Base-by-base conservation (phyloP, 2,888 invertebrate species). In the Eudemis profundana region DNA sequence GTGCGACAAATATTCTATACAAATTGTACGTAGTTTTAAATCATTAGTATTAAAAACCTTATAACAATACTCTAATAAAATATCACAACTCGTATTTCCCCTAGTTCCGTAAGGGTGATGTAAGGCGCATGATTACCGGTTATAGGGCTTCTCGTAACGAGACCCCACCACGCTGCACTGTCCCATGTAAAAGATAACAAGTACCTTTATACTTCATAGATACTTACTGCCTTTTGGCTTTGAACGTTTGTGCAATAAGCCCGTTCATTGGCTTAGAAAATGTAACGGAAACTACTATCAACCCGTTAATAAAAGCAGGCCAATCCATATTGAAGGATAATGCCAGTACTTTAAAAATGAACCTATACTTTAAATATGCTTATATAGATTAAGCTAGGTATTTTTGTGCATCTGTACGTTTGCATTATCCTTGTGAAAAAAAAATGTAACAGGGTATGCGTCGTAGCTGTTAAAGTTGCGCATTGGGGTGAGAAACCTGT, bases 71-170 rank as follows among this genome's bases (percentile, higher is more conserved):
- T 15, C 15, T 21, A 49, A 14, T 60, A 59, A 33, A 19, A 36
- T 15, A 38, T 23, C n/a, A 21, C 7, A 33, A 21, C 10, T 15
- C 15, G 23, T 53, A 61, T 53, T 61, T 54, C 53, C 27, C 57
- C 12, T 51, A 10, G 19, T 46, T 64, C 44, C 17, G 12, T 29
- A 17, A 42, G 29, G 42, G 27, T 33, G 14, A 49, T 33, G 57
- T 51, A 57, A 64, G 42, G 33, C 50, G 33, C 33, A 62, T 47
- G 29, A 49, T 56, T 56, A 40, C 23, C 29, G 49, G 17, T 19
- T 51, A 27, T 44, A 40, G 27, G 64, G 50, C 15, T 44, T 64
- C 64, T 10, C 14, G 57, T 59, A 64, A 44, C 33, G 36, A 57
- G 44, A 38, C 27, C 10, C n/a, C 42, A 29, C 17, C 44, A 33